Base-by-base conservation (phyloP, 2,797 vertebrate genomes). In the Hephaestus fuliginosus region DNA sequence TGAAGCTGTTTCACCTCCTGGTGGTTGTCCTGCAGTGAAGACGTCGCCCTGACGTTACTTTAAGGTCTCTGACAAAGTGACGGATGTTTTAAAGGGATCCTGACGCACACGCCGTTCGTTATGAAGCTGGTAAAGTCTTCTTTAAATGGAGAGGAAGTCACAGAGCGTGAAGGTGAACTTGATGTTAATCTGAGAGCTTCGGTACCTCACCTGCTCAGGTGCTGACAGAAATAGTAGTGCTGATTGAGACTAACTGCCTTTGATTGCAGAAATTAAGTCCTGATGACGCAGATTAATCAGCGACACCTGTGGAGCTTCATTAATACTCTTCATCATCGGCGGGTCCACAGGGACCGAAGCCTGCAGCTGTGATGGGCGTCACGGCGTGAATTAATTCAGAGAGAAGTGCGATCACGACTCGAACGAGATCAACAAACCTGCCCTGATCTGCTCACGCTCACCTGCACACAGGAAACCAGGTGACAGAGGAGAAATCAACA, bases 361-460 rank as follows among this genome's bases (percentile, higher is more conserved):
- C 64, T 52, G 64, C 65, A 68, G 48, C 65, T 67, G 61, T 8
- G 61, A 64, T 43, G 62, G 3, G 33, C 30, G 1, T n/a, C 18
- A 10, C 0, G 6, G 18, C 9, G 48, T n/a, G 52, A 67, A 67
- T 41, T 52, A 4, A 41, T 10, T 39, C 65, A 51, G 46, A 5
- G 14, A 44, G 10, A 51, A 7, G 28, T 36, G 1, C 11, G 7
- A 48, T 46, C 28, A 48, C 25, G 17, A 44, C 41, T 46, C 15
- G 5, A 30, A 56, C 33, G 53, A 70, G 22, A 30, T 33, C 22
- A 14, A n/a, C 44, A 65, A 65, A 22, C 0, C 60, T 6, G 61
- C 61, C 46, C 41, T 43, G 17, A 63, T 25, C 61, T n/a, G 28
- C 18, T 22, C 25, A 20, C 33, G 33, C 33, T 36, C 33, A 36